Evolutionary conservation across 2,113 vertebrate genomes (phyloP), one percentile per base, ranked within the genome.

Genomic region (Misgurnus anguillicaudatus): DNA sequence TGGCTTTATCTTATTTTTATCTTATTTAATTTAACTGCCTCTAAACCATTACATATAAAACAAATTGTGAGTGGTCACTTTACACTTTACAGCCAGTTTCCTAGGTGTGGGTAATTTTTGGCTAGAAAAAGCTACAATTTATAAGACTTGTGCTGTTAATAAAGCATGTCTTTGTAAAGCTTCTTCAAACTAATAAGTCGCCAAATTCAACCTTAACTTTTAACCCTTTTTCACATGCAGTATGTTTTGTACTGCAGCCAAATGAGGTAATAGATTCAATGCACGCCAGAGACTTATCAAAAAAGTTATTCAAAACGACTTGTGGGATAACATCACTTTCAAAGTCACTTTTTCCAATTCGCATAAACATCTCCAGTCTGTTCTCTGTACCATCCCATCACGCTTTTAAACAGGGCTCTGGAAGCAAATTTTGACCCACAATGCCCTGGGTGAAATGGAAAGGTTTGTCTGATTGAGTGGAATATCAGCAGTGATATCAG

Each of bases 401-500:
- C 5, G 9, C 6, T 47, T 14, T 77, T 79, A 71, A 53, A 79
- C 31, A 70, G 67, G 36, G 3, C n/a, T 58, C 10, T 47, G 31
- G 60, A 78, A 48, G 65, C 24, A 69, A 62, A 13, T 11, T 9
- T 13, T 57, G 75, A 67, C 63, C 65, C 75, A 10, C 51, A 14
- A 38, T 57, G 51, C 51, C 64, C 63, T 58, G 51, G 63, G 64
- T 67, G 24, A 19, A 67, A 68, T 68, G 75, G 38, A 60, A 42
- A 58, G 5, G 41, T 36, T 60, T 19, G 51, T 42, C 48, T 19
- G 31, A 62, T 70, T 62, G 66, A 70, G 31, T 5, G 8, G 31
- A 71, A 71, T 72, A 64, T 55, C 24, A 13, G 8, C 60, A 51
- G 7, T 79, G 58, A 71, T 79, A 72, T 71, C 42, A 63, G 45